Conservation (phyloP, 2,888 invertebrate species). For the Holacanthella duospinosa region DNA sequence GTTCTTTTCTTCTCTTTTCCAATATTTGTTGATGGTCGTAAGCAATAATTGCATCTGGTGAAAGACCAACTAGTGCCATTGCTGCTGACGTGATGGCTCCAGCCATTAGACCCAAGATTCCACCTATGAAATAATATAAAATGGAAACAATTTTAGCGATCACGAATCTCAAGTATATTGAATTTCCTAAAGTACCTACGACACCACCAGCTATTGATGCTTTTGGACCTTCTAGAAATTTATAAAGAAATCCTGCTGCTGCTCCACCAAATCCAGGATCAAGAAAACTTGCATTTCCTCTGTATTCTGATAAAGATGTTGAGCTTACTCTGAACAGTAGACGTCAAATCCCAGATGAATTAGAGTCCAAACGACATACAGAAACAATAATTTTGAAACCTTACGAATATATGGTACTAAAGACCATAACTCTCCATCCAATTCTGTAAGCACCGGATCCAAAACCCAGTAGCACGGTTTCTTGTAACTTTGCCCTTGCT, state of each 20-base stretch:
- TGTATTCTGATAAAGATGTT: constrained; percentile 55
- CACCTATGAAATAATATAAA: constrained; percentile 44
- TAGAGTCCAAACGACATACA: too few species aligned
- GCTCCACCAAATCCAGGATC: constrained; percentile 58
- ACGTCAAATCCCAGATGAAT: constrained; percentile 29
- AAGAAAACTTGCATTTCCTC: constrained; percentile 54
- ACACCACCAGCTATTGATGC: constrained; percentile 57
- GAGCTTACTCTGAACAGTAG: constrained; percentile 55
- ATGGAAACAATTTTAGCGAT: background rate
- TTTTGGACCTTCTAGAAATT: constrained; percentile 55
- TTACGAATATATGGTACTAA: constrained; percentile 60
- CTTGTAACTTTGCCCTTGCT: constrained; percentile 45
- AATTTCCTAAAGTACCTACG: constrained; percentile 55
- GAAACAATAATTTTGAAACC: constrained; percentile 31
- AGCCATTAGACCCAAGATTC: constrained; percentile 51
- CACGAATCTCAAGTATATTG: background rate
- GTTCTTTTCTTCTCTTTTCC: background rate
- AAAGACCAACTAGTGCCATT: constrained; percentile 49
- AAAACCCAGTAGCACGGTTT: constrained; percentile 57
- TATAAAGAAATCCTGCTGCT: constrained; percentile 56
- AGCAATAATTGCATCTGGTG: constrained; percentile 6
- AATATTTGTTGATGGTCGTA: background rate
- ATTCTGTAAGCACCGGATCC: constrained; percentile 60
- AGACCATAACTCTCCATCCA: constrained; percentile 58
- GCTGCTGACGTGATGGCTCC: constrained; percentile 49